Evolutionary conservation across 2,888 invertebrate species (phyloP).

Genomic region (Cyrtodaria siliqua): DNA sequence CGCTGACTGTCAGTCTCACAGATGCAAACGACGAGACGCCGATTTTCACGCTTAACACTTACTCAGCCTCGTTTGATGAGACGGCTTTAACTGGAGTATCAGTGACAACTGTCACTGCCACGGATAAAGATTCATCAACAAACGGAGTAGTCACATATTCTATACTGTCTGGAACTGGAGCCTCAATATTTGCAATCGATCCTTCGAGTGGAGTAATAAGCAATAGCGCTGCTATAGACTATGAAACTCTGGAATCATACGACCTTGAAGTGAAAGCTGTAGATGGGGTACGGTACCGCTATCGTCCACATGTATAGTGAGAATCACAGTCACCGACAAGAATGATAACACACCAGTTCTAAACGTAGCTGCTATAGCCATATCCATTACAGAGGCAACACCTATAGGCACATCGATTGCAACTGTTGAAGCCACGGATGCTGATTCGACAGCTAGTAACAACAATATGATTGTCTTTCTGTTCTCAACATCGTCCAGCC

Average conservation of each 20-base stretch:
- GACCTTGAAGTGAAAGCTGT: slow-evolving; percentile 67
- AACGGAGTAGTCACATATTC: slow-evolving; percentile 72
- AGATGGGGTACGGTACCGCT: slow-evolving; percentile 71
- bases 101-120: slow-evolving; percentile 54
- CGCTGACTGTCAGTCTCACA: slow-evolving; percentile 60
- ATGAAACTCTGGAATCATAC: slow-evolving; percentile 70
- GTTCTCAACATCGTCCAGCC: slow-evolving; percentile 35
- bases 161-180: slow-evolving; percentile 67
- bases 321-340: slow-evolving; percentile 69
- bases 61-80: slow-evolving; percentile 65
- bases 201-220: slow-evolving; percentile 66
- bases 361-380: slow-evolving; percentile 55
- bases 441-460: slow-evolving; percentile 72
- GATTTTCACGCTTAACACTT: slow-evolving; percentile 58
- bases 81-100: slow-evolving; percentile 50
- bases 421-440: slow-evolving; percentile 69
- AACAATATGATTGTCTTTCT: slow-evolving; percentile 74
- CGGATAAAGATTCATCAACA: slow-evolving; percentile 63
- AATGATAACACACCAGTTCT: slow-evolving; percentile 78
- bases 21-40: slow-evolving; percentile 76
- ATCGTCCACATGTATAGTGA: slow-evolving; percentile 65
- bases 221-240: slow-evolving; percentile 68
- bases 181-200: slow-evolving; percentile 69
- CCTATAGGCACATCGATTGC: slow-evolving; percentile 68
- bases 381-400: slow-evolving; percentile 65